Conservation (phyloP, 2,113 vertebrate species). For the Ifrita kowaldi region DNA sequence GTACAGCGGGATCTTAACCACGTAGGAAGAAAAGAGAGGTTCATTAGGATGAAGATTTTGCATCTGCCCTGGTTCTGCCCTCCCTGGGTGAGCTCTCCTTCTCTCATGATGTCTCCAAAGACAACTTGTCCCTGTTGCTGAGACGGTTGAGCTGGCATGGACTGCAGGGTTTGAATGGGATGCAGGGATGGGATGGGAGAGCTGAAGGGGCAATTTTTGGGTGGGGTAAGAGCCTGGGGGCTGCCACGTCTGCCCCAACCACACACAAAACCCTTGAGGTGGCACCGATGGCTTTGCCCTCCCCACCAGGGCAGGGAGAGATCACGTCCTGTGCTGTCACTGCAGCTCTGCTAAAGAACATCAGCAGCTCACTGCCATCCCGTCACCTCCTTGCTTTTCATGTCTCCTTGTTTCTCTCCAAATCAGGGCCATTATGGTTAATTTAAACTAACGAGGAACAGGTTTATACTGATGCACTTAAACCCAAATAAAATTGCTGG, state of each 20-base stretch:
- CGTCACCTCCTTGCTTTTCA: neutral
- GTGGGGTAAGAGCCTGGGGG: neutral
- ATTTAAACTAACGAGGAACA: neutral
- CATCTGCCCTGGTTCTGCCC: neutral
- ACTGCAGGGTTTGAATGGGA: rapidly evolving
- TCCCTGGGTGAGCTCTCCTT: neutral
- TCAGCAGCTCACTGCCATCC: neutral
- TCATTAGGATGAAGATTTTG: neutral
- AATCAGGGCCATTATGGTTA: neutral
- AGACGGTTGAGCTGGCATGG: neutral
- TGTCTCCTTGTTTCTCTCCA: neutral
- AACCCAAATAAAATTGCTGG: neutral
- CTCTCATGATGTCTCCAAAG: neutral
- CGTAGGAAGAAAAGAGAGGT: neutral
- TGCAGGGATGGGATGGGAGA: neutral
- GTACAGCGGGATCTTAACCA: neutral
- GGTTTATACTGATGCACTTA: neutral
- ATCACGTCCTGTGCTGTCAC: rapidly evolving
- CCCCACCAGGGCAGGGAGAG: neutral
- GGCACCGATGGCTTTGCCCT: neutral
- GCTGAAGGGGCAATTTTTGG: neutral
- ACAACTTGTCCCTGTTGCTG: neutral
- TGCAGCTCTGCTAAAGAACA: neutral
- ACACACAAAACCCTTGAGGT: neutral
- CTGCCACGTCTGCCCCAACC: neutral